A percentile compares a stretch with the other conserved stretches of the same genome.
Conservation (phyloP, 2,888 invertebrate genomes). For the Rhyacophila evoluta region DNA sequence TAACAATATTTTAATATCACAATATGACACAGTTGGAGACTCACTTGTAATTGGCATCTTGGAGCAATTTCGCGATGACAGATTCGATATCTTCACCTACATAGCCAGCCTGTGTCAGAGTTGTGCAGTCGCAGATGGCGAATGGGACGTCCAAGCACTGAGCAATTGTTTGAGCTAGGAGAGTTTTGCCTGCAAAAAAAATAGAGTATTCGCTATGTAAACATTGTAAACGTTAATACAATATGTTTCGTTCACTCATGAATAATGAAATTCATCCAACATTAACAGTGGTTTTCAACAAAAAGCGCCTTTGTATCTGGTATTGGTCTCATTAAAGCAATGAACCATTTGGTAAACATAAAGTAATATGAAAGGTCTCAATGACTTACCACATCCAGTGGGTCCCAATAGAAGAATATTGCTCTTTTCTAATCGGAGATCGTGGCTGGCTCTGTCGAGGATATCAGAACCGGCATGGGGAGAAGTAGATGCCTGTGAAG, state of each 20-base stretch:
- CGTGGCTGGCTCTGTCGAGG: conserved; percentile 84
- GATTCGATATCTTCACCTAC: conserved; percentile 99
- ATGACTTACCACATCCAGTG: conserved; percentile 92
- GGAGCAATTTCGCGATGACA: conserved; percentile 94
- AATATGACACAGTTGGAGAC: too few relatives aligned
- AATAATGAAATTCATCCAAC: too few relatives aligned
- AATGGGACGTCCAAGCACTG: conserved; percentile 98
- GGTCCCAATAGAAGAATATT: conserved; percentile 97
- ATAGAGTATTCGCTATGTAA: too few relatives aligned
- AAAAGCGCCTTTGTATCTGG: too few relatives aligned
- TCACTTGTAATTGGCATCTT: conserved; percentile 93
- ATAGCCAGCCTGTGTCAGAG: conserved; percentile 95
- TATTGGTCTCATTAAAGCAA: too few relatives aligned
- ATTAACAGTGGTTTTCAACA: too few relatives aligned
- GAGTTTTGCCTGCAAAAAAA: conserved; percentile 82
- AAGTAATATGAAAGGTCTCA: too few relatives aligned
- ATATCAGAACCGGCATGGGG: conserved; percentile 78
- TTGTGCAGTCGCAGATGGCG: conserved; percentile 98
- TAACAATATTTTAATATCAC: too few relatives aligned
- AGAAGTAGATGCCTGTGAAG: conserved; percentile 69
- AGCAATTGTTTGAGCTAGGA: conserved; percentile 97
- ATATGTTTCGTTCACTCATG: too few relatives aligned
- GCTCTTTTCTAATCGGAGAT: conserved; percentile 92
- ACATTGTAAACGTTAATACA: too few relatives aligned
- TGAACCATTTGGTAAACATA: too few relatives aligned